Evolutionary conservation across 1,140 invertebrate species (phyloP).

Genomic region (Tyrophagus putrescentiae): DNA sequence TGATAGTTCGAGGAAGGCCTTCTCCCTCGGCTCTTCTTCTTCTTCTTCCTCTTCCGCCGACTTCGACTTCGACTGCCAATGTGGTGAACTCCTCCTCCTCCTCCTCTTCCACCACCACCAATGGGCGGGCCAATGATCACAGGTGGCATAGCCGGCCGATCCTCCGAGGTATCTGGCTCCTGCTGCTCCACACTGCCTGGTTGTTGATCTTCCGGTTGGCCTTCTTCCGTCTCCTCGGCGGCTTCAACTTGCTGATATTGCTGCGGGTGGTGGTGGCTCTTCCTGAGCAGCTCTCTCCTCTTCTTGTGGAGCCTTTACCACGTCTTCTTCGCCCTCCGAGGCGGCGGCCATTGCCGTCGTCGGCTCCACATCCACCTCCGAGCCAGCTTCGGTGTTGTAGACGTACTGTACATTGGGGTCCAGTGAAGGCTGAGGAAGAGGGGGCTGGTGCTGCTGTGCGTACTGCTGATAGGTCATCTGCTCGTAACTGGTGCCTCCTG

Average conservation of each 20-base stretch:
- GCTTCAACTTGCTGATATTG: not conserved
- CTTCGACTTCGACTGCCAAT: no score
- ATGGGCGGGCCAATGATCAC: constrained; percentile 3
- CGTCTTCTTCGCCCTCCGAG: no score
- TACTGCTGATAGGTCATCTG: no score
- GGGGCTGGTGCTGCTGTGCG: no score
- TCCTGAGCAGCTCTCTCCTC: no score
- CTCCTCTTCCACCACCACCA: not conserved
- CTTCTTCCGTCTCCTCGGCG: not conserved
- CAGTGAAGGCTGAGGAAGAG: no score
- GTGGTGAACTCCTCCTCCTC: not conserved
- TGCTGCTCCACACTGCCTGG: not conserved
- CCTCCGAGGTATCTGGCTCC: not conserved
- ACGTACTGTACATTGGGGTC: no score
- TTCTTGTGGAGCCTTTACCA: no score
- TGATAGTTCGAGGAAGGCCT: not conserved
- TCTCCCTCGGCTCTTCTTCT: not conserved
- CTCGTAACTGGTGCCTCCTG: no score
- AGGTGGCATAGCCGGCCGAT: not conserved
- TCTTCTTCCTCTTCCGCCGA: not conserved
- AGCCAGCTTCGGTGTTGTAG: no score
- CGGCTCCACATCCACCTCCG: no score
- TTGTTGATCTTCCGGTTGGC: not conserved
- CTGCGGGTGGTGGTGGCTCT: not conserved
- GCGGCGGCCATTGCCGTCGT: no score